Evolutionary conservation across 2,888 invertebrate species (phyloP).

Genomic region (Bruchidius siliquastri): DNA sequence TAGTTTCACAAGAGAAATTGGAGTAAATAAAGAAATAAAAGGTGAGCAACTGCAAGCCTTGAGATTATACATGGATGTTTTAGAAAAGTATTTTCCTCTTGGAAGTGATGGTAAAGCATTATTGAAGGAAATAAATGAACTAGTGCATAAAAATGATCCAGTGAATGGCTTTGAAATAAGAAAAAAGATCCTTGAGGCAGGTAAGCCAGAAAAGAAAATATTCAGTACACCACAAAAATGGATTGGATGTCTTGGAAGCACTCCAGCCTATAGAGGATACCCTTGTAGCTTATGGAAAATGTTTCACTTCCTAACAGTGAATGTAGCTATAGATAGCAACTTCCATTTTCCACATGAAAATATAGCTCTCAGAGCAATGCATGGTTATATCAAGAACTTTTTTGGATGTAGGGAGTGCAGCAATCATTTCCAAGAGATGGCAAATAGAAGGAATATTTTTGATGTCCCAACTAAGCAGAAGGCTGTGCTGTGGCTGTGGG

Average conservation of each 20-base stretch:
- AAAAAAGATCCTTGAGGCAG: slow-evolving; percentile 50
- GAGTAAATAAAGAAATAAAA: slow-evolving; percentile 61
- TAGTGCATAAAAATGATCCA: slow-evolving; percentile 48
- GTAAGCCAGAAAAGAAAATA: slow-evolving; percentile 53
- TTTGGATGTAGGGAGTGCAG: slow-evolving; percentile 92
- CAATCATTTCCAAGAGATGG: slow-evolving; percentile 85
- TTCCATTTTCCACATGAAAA: background rate
- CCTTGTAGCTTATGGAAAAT: slow-evolving; percentile 94
- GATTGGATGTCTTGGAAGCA: slow-evolving; percentile 79
- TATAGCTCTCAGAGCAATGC: slow-evolving; percentile 75
- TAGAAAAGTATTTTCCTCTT: slow-evolving; percentile 77
- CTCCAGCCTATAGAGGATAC: slow-evolving; percentile 72
- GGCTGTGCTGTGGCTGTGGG: slow-evolving; percentile 89
- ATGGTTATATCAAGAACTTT: slow-evolving; percentile 84
- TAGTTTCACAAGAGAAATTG: slow-evolving; percentile 79
- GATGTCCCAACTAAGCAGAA: slow-evolving; percentile 70
- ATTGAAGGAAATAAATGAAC: slow-evolving; percentile 57
- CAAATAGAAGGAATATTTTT: slow-evolving; percentile 62
- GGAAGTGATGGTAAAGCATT: slow-evolving; percentile 62
- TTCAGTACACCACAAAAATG: slow-evolving; percentile 58
- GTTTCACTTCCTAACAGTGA: slow-evolving; percentile 88
- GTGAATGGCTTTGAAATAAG: slow-evolving; percentile 49
- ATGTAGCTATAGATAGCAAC: slow-evolving; percentile 52
- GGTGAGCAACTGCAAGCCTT: slow-evolving; percentile 71
- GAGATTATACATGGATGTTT: slow-evolving; percentile 64